Evolutionary conservation across 2,797 vertebrate species (phyloP).

Genomic region (Falco cherrug): DNA sequence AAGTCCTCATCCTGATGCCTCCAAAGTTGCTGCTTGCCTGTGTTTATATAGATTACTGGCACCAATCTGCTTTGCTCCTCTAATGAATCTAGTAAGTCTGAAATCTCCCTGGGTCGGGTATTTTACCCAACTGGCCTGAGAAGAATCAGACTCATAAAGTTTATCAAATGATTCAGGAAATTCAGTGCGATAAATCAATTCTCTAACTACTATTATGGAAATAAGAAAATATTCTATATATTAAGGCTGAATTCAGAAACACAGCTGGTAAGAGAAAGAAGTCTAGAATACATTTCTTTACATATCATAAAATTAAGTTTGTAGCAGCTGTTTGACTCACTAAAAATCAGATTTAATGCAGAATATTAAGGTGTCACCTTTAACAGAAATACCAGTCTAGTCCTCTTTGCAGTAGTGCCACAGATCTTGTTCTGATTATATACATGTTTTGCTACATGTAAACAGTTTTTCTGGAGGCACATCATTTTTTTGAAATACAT

Average conservation of each 20-base stretch:
- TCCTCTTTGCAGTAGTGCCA: neutral
- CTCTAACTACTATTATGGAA: neutral
- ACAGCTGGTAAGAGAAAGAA: neutral
- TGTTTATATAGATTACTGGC: neutral
- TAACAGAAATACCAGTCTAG: neutral
- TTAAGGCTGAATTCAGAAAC: conserved; percentile 31
- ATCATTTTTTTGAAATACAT: neutral
- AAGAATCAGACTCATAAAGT: neutral
- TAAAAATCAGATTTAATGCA: neutral
- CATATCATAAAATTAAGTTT: conserved; percentile 4
- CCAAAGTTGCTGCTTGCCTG: neutral
- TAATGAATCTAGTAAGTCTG: neutral
- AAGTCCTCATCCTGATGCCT: neutral
- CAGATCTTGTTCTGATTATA: neutral
- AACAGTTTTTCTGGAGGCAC: neutral
- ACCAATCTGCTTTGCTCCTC: neutral
- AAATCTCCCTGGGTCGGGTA: neutral
- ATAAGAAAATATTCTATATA: neutral
- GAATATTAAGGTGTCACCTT: neutral
- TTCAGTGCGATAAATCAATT: neutral
- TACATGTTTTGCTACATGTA: neutral
- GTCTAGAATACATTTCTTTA: conserved; percentile 20
- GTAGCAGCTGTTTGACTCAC: neutral
- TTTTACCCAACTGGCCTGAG: neutral
- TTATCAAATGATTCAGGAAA: neutral